phyloP scores from a whole-genome alignment of 2,888 invertebrate species.

The Iselma pallidipennis region DNA sequence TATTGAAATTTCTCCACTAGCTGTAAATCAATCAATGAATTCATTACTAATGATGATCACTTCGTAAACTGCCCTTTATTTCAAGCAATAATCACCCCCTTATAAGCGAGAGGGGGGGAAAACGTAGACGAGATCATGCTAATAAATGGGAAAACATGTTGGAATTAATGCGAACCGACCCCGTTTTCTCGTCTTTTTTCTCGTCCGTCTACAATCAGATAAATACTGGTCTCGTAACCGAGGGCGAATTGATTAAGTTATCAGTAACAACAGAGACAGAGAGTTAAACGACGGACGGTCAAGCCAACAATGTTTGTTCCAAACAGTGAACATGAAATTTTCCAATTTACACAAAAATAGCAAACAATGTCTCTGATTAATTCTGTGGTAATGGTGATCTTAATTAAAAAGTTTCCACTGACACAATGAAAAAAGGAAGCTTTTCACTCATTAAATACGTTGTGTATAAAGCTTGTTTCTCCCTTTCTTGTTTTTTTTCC shows the following conservation, averaged over 20 bases:
- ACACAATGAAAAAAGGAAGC: neutral
- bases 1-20: neutral
- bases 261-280: neutral
- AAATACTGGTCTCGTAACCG: neutral
- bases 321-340: neutral
- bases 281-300: neutral
- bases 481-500: neutral
- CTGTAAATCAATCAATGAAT: too few relatives aligned
- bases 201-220: neutral
- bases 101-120: neutral
- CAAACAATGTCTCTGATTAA: neutral
- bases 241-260: neutral
- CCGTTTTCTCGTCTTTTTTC: neutral
- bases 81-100: too few relatives aligned
- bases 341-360: neutral
- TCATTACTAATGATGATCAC: neutral
- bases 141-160: constrained; percentile 3
- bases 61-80: neutral
- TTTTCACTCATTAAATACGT: neutral
- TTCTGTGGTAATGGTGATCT: neutral
- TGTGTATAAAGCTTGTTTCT: neutral
- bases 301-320: neutral
- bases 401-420: neutral
- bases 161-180: neutral
- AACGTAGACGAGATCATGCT: neutral